phyloP scores from a whole-genome alignment of 1,140 invertebrate species.

The Prorops nasuta region DNA sequence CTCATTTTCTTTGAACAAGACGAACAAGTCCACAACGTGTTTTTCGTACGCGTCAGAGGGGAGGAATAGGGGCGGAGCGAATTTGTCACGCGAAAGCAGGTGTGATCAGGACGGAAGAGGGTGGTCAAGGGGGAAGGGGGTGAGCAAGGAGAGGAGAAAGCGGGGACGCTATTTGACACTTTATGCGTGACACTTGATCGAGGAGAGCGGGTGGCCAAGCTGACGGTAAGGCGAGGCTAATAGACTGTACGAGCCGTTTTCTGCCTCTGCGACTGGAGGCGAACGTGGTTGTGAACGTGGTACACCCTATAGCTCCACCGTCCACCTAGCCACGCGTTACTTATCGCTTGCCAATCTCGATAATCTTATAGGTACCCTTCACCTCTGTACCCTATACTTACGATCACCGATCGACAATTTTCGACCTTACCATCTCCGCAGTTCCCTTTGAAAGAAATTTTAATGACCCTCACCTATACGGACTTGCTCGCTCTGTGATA shows the following conservation, averaged over 20 bases:
- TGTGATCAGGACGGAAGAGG: not conserved
- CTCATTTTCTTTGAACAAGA: not conserved
- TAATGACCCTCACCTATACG: too few relatives aligned
- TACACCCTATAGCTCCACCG: too few relatives aligned
- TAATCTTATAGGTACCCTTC: too few relatives aligned
- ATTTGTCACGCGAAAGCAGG: not conserved
- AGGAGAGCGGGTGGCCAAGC: not conserved
- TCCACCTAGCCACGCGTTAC: not conserved
- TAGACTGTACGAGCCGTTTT: not conserved
- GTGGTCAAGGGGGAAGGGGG: not conserved
- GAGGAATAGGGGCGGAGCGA: not conserved
- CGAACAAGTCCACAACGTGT: not conserved
- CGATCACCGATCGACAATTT: too few relatives aligned
- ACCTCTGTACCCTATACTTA: too few relatives aligned
- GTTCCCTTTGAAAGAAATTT: too few relatives aligned
- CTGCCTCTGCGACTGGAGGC: not conserved
- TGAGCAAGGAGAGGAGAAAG: too few relatives aligned
- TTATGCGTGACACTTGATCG: not conserved
- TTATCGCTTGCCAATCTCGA: not conserved
- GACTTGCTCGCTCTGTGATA: too few relatives aligned
- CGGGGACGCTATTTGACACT: not conserved
- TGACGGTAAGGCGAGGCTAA: not conserved
- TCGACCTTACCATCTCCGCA: too few relatives aligned
- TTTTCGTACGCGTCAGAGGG: not conserved
- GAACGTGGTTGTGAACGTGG: too few relatives aligned